These are phyloP conservation scores for Aspidapion aeneum DNA, from an alignment of 2,888 invertebrate genomes.

Conservation along the genomic window DNA sequence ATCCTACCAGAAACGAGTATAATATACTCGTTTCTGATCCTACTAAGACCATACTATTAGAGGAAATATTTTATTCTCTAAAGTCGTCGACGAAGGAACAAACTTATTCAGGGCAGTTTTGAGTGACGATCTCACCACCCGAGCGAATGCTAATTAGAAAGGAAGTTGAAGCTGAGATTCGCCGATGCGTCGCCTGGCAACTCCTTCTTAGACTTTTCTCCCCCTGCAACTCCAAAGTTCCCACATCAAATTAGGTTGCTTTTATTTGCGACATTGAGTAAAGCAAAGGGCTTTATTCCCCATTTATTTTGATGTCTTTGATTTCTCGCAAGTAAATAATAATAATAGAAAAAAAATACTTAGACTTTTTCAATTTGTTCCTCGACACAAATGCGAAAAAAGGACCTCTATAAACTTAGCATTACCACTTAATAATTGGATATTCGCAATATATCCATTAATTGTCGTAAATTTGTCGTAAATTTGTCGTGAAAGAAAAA, in stretches of 20 bases:
- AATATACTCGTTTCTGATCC: no score
- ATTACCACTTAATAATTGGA: no score
- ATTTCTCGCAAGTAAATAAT: no score
- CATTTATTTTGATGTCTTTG: background rate
- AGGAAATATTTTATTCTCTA: background rate
- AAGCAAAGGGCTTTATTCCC: background rate
- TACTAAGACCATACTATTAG: no score
- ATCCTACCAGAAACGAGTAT: no score
- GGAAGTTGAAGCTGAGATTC: constrained; percentile 2
- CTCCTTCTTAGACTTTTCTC: constrained; percentile 1
- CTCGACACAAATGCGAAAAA: no score
- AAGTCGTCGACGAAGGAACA: background rate
- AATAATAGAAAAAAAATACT: no score
- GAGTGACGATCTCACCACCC: constrained; percentile 1
- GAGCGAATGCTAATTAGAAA: constrained; percentile 1
- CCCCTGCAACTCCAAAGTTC: background rate
- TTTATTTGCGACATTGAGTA: background rate
- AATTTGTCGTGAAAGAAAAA: no score
- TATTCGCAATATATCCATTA: no score
- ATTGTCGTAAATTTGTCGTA: no score
- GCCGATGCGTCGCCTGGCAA: constrained; percentile 12
- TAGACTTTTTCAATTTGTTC: no score
- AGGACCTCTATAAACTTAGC: no score
- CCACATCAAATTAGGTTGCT: background rate
- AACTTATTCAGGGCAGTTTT: background rate